Evolutionary conservation across 2,113 vertebrate genomes (phyloP).

Genomic region (Ivindomyrus marchei): DNA sequence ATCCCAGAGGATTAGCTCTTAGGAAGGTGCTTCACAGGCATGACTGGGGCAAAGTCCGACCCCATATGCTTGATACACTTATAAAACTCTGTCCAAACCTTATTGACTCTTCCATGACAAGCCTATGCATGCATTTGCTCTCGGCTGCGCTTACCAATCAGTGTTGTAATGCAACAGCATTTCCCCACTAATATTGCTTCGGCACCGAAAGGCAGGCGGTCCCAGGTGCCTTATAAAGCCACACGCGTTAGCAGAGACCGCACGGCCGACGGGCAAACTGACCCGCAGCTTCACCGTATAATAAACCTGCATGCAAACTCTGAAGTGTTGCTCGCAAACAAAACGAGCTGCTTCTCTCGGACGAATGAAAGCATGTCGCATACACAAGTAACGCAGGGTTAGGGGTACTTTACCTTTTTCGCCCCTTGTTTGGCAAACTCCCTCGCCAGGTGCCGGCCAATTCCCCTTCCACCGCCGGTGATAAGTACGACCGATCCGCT

Average conservation of each 20-base stretch:
- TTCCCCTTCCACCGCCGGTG: conserved; percentile 78
- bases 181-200: not conserved
- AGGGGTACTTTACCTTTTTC: conserved; percentile 63
- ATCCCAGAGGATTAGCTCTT: not conserved
- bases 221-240: not conserved
- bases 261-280: not conserved
- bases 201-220: not conserved
- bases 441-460: conserved; percentile 72
- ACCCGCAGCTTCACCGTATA: not conserved
- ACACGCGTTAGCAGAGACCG: not conserved
- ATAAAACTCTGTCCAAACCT: not conserved
- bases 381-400: not conserved
- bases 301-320: not conserved
- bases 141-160: not conserved
- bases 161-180: not conserved
- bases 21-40: not conserved
- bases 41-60: conserved; percentile 1
- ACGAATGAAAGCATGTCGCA: not conserved
- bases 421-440: conserved; percentile 73
- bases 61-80: not conserved
- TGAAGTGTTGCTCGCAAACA: not conserved
- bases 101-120: not conserved
- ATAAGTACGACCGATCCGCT: conserved; percentile 68
- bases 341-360: not conserved
- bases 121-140: not conserved